Percentiles rank a stretch among this genome's conserved stretches.
Evolutionary conservation across 2,888 invertebrate species (phyloP).

Genomic region (Mesochorus sp.): DNA sequence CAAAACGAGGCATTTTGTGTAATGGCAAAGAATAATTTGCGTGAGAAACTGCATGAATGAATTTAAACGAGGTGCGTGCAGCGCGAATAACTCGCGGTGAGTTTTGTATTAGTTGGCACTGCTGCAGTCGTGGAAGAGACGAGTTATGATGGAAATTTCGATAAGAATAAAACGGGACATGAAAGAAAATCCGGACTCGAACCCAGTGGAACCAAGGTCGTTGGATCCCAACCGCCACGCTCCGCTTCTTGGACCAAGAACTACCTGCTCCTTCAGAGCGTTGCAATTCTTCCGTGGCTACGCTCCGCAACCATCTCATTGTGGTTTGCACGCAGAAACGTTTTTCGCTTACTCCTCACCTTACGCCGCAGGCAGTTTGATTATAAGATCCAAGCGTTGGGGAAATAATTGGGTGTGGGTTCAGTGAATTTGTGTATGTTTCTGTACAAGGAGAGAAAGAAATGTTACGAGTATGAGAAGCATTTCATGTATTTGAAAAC

Average conservation of each 20-base stretch:
- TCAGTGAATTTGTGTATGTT: too few relatives aligned
- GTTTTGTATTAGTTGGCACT: conserved; percentile 6
- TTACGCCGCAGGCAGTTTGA: not conserved
- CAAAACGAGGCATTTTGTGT: not conserved
- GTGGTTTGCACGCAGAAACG: conserved; percentile 13
- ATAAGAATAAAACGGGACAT: conserved; percentile 35
- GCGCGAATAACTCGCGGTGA: conserved; percentile 5
- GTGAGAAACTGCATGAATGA: conserved; percentile 44
- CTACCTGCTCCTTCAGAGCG: conserved; percentile 57
- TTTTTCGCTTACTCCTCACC: not conserved
- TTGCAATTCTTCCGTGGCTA: conserved; percentile 50
- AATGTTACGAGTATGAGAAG: too few relatives aligned
- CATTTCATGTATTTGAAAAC: too few relatives aligned
- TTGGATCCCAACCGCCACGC: conserved; percentile 62
- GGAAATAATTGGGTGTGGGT: not conserved
- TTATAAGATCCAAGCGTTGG: not conserved
- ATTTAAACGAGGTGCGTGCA: conserved; percentile 33
- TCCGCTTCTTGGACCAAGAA: conserved; percentile 64
- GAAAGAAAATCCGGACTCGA: conserved; percentile 8
- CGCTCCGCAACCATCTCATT: conserved; percentile 20
- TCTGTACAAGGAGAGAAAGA: too few relatives aligned
- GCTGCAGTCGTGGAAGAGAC: conserved; percentile 12
- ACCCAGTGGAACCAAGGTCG: conserved; percentile 56
- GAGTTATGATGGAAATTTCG: conserved; percentile 1
- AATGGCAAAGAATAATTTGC: conserved; percentile 25